phyloP scores from a whole-genome alignment of 2,888 invertebrate species.

The Amphipoea lucens region DNA sequence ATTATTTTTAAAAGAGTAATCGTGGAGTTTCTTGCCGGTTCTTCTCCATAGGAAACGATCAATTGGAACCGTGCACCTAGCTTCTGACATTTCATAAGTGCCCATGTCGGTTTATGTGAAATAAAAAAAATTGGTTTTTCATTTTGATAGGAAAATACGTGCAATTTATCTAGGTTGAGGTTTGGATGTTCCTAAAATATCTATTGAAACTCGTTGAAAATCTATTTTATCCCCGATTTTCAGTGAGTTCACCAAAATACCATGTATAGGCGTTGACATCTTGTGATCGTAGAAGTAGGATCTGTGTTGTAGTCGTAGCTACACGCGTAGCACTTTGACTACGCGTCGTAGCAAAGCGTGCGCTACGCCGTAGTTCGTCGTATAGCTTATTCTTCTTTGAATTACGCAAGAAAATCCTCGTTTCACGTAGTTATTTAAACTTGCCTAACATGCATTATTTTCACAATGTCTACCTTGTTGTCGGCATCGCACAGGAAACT shows the following conservation, averaged over 20 bases:
- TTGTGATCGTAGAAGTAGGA: background rate
- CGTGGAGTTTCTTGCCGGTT: no score
- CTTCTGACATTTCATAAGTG: no score
- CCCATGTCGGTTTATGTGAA: no score
- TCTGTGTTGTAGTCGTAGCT: background rate
- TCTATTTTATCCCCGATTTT: background rate
- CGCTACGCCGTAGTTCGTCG: slow-evolving; percentile 5
- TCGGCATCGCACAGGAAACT: background rate
- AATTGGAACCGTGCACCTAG: no score
- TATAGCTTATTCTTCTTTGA: background rate
- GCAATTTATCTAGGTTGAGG: no score
- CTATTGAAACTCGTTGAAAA: background rate
- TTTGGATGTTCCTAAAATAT: background rate
- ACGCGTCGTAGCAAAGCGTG: background rate
- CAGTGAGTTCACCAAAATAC: background rate
- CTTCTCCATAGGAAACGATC: no score
- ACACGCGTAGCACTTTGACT: background rate
- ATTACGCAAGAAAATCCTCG: background rate
- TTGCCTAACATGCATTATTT: background rate
- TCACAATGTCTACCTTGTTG: background rate
- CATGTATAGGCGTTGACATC: background rate
- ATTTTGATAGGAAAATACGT: no score
- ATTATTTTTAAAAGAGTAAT: no score
- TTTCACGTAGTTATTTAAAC: background rate
- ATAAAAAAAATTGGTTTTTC: no score